Conservation (phyloP, 2,113 vertebrate genomes). For the Tragelaphus imberbis region DNA sequence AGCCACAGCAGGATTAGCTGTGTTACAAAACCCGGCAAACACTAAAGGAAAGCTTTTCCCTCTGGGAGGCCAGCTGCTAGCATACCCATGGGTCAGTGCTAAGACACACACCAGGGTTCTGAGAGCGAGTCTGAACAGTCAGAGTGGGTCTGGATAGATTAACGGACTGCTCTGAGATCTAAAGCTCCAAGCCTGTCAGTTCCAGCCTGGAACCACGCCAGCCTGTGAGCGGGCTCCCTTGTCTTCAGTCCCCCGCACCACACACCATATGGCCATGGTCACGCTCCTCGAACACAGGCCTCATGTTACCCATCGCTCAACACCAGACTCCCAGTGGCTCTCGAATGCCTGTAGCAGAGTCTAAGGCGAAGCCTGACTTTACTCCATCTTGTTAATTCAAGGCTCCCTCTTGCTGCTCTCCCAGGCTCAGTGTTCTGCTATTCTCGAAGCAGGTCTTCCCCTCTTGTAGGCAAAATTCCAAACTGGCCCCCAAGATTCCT, state of each 20-base stretch:
- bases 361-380: not conserved
- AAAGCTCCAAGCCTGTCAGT: not conserved
- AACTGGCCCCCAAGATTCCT: not conserved
- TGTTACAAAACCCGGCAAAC: not conserved
- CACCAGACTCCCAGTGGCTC: not conserved
- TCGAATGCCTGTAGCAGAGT: not conserved
- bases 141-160: no score
- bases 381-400: not conserved
- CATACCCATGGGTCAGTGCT: not conserved
- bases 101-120: fast-evolving
- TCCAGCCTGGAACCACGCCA: not conserved
- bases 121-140: not conserved
- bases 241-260: not conserved
- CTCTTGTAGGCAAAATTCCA: not conserved
- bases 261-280: fast-evolving
- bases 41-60: not conserved
- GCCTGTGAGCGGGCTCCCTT: not conserved
- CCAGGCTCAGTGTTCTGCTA: not conserved
- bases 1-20: not conserved
- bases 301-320: not conserved
- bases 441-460: not conserved
- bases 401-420: not conserved
- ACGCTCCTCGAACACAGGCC: not conserved
- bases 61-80: not conserved
- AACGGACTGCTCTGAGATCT: not conserved